Evolutionary conservation across 2,888 invertebrate genomes (phyloP), one percentile per base, ranked within the genome.

Genomic region (Plebejus argus): DNA sequence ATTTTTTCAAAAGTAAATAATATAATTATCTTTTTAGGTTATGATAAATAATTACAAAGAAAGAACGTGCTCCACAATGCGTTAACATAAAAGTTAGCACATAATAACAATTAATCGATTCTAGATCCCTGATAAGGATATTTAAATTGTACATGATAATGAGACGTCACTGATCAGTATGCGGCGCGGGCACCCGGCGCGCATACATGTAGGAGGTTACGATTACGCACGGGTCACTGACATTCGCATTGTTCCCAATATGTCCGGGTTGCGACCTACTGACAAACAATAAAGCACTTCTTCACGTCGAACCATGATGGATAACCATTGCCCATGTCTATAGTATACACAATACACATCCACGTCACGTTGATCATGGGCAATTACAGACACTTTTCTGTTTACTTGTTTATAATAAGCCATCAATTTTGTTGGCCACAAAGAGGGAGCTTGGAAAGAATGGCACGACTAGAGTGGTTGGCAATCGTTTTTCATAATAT

Each of bases 151-250:
- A 49, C 45, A 66, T 66, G 20, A 70, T 39, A 79, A 70, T 74
- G 12, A 28, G 75, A 53, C 74, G 56, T 75, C 61, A 70, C 45
- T 23, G 61, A 23, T 81, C 77, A 76, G 80, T 78, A 79, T 81
- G 78, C 80, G 76, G 75, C 75, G 20, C 39, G 70, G 2, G 76
- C 75, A 79, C 77, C 76, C 49, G 77, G 77, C 77, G 66, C 72
- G 58, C 76, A 58, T 77, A 76, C 79, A 56, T 70, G 23, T 20
- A 61, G 39, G 23, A 28, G 58, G 66, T 23, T 61, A 39, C 66
- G 76, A 66, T 18, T 66, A 70, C 70, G 74, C 49, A 49, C 28
- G 28, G 74, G 74, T 74, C 74, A 53, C 53, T 74, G 74, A 74
- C 74, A 74, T 74, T 72, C 53, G 53, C 49, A 45, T 39, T 49